These are phyloP conservation scores for Pterostichus niger DNA, from an alignment of 2,888 invertebrate species.

Conservation along the genomic window DNA sequence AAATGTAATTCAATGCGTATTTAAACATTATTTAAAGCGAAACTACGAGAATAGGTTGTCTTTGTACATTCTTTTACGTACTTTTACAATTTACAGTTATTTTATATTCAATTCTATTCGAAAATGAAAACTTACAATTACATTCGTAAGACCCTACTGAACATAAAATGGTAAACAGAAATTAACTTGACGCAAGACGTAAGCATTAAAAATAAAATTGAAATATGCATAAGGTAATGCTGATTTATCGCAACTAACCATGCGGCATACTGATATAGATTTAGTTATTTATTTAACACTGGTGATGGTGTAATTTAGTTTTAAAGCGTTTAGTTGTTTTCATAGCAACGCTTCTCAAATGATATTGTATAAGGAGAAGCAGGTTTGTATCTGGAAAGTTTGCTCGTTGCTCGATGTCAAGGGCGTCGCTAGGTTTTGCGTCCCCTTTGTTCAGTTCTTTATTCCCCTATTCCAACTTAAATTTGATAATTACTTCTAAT, in stretches of 20 bases:
- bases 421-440: not conserved
- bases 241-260: not conserved
- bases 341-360: constrained; percentile 11
- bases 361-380: not conserved
- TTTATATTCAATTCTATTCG: too few relatives aligned
- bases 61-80: too few relatives aligned
- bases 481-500: too few relatives aligned
- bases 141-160: too few relatives aligned
- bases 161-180: too few relatives aligned
- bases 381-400: not conserved
- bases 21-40: too few relatives aligned
- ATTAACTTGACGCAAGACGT: not conserved
- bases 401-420: not conserved
- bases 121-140: too few relatives aligned
- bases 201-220: not conserved
- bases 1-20: too few relatives aligned
- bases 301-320: constrained; percentile 29
- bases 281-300: constrained; percentile 26
- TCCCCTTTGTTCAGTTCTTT: not conserved
- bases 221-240: not conserved
- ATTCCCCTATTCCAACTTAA: too few relatives aligned
- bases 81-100: too few relatives aligned
- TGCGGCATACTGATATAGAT: constrained; percentile 1
- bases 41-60: too few relatives aligned
- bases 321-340: constrained; percentile 29